phyloP scores from a whole-genome alignment of 2,113 vertebrate species.

The Tychaedon coryphoeus region DNA sequence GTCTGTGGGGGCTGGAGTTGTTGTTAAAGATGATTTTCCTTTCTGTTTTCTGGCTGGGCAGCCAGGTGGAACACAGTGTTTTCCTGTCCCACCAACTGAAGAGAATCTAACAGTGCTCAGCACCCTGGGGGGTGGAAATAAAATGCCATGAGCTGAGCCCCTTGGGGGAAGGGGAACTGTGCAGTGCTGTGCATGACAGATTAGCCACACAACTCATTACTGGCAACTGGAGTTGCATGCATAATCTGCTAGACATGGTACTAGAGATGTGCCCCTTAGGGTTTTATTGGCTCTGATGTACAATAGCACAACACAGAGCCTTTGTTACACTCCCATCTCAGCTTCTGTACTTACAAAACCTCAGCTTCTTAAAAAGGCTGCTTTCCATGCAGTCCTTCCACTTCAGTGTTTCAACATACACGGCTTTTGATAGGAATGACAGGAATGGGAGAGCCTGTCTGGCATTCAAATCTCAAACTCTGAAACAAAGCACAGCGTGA shows the following conservation, averaged over 20 bases:
- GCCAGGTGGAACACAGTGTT: not conserved
- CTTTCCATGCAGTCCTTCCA: conserved; percentile 8
- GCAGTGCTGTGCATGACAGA: conserved; percentile 22
- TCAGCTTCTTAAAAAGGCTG: conserved; percentile 28
- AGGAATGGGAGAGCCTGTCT: conserved; percentile 12
- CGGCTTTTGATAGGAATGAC: not conserved
- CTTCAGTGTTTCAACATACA: not conserved
- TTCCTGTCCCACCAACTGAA: not conserved
- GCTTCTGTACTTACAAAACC: conserved; percentile 38
- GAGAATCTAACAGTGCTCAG: not conserved
- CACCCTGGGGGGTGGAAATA: not conserved
- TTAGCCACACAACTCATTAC: conserved; percentile 51
- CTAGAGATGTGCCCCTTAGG: conserved; percentile 49
- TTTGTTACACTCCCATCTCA: conserved; percentile 48
- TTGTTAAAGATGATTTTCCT: not conserved
- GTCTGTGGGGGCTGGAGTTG: not conserved
- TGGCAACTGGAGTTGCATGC: conserved; percentile 42
- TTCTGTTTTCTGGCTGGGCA: not conserved
- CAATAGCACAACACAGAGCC: conserved; percentile 46
- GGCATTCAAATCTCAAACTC: conserved; percentile 13
- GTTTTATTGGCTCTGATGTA: conserved; percentile 47
- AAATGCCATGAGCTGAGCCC: not conserved
- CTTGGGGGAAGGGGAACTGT: not conserved
- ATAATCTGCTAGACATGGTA: conserved; percentile 59
- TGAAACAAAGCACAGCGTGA: not conserved